Base-by-base conservation (phyloP, 2,888 invertebrate genomes). In the Lottia gigantea region DNA sequence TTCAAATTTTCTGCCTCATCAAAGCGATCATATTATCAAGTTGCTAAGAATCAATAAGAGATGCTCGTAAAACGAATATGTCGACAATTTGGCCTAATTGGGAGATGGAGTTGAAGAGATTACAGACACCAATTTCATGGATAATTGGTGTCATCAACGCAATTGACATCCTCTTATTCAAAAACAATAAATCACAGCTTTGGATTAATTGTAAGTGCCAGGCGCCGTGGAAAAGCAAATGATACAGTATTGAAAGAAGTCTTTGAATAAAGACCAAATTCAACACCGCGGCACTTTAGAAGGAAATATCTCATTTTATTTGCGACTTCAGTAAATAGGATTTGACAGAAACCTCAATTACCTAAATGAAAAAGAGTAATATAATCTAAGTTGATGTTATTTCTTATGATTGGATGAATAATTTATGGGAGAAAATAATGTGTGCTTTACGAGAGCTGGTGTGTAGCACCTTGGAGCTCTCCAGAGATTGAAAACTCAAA, bases 141-240 rank as follows among this genome's bases (percentile, higher is more conserved):
- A 68, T 74, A 74, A 74, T 74, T 71, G 74, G 69, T 71, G 66
- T 68, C 68, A 71, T 74, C 74, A 71, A 47, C 68, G 49, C 75
- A 78, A 80, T 80, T 72, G 74, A 72, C 76, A 74, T 66, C 72
- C 71, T 71, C 76, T 74, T 76, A 79, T 80, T 81, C 75, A 72
- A 77, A 80, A 77, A 78, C 80, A 79, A 82, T 82, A 80, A 79
- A 82, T 82, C 82, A 81, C 63, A 45, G 19, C 64, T 64, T 72
- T 62, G 64, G 45, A 67, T 67, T 67, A 61, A 63, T 47, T 45
- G 19, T 26, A 55, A 55, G 49, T 69, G 69, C 64, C 69, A 63
- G 26, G 64, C 64, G 55, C 49, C 55, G 64, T 61, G 45, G 64
- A 65, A 61, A 61, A 65, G 69, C 69, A 69, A 69, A 69, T 65